Conservation (phyloP, 2,113 vertebrate genomes). For the Rana temporaria region DNA sequence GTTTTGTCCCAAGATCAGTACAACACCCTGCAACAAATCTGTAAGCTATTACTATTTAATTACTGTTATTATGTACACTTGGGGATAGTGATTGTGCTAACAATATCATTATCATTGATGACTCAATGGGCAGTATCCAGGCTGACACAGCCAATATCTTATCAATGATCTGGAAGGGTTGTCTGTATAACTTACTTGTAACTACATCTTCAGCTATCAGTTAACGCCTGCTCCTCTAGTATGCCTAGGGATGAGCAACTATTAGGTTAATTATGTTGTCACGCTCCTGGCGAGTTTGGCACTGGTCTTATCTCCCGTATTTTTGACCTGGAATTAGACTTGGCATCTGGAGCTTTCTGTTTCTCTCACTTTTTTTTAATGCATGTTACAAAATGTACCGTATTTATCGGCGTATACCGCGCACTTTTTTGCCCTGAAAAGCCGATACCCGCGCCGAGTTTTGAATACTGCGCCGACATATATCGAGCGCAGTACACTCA, state of each 20-base stretch:
- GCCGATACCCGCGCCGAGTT: too few species aligned
- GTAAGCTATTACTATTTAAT: not conserved
- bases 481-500: too few species aligned
- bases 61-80: constrained; percentile 33
- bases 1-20: not conserved
- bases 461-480: too few species aligned
- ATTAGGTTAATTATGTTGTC: not conserved
- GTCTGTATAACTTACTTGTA: not conserved
- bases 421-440: too few species aligned
- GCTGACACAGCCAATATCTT: constrained; percentile 14
- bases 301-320: not conserved
- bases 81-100: constrained; percentile 32
- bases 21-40: not conserved
- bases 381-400: not conserved
- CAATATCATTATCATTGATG: constrained; percentile 20
- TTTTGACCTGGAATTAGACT: not conserved
- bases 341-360: not conserved
- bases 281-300: not conserved
- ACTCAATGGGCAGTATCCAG: constrained; percentile 45
- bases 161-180: constrained; percentile 21
- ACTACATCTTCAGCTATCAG: not conserved
- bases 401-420: too few species aligned
- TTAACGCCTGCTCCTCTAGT: not conserved
- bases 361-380: not conserved
- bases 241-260: not conserved